A percentile compares a stretch with the other conserved stretches of the same genome.
Conservation (phyloP, 2,888 invertebrate genomes). For the Hydraecia micacea region DNA sequence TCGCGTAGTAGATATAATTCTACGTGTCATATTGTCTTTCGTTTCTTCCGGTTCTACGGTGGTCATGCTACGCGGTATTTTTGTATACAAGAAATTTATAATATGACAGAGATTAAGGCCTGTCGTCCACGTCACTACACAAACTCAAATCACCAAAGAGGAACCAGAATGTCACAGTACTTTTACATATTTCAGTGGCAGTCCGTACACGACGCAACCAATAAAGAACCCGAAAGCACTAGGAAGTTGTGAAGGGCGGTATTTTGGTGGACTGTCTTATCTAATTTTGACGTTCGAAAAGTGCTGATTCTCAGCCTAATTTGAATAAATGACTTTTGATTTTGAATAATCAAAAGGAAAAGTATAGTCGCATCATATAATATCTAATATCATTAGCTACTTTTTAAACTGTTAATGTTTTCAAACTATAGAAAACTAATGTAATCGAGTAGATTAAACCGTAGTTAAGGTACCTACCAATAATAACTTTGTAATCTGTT, state of each 20-base stretch:
- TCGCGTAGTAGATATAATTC: background rate
- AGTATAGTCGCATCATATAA: background rate
- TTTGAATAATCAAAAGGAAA: background rate
- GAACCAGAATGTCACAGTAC: background rate
- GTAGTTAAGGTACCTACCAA: background rate
- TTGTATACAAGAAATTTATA: background rate
- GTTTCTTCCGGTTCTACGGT: background rate
- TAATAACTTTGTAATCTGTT: conserved; percentile 41
- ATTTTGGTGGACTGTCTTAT: background rate
- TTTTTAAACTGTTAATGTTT: background rate
- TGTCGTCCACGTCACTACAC: background rate
- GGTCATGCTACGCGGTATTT: background rate
- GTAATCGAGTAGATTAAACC: conserved; percentile 13
- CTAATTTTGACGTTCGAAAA: background rate
- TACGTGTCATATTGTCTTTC: background rate
- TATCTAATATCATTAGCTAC: background rate
- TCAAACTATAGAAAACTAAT: conserved; percentile 10
- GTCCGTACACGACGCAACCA: background rate
- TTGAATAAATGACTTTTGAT: background rate
- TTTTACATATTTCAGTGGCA: too few relatives aligned
- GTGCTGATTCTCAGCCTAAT: background rate
- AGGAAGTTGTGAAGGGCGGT: background rate
- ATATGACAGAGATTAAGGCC: background rate
- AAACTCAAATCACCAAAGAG: background rate
- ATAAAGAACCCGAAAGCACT: background rate